Conservation (phyloP, 2,797 vertebrate species). For the Brachymystax lenok region DNA sequence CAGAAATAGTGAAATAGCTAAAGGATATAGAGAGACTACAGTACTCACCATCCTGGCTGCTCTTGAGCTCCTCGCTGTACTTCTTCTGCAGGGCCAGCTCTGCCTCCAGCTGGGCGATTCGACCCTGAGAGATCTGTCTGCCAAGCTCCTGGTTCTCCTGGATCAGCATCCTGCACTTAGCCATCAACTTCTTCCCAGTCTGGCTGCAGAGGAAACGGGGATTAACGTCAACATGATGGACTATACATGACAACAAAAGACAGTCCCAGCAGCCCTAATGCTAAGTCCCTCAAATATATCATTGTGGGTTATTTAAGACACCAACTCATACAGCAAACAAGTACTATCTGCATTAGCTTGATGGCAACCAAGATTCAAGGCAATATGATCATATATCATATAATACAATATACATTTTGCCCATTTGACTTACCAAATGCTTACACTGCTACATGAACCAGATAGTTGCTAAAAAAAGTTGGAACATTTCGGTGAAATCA, state of each 20-base stretch:
- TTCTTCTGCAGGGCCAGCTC: constrained; percentile 93
- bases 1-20: neutral
- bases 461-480: neutral
- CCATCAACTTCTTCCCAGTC: constrained; percentile 95
- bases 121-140: constrained; percentile 90
- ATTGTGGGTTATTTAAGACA: neutral
- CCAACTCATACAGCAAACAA: neutral
- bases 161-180: constrained; percentile 94
- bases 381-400: neutral
- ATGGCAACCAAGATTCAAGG: neutral
- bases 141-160: constrained; percentile 93
- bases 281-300: neutral
- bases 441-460: neutral
- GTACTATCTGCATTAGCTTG: neutral
- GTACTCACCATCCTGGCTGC: constrained; percentile 91
- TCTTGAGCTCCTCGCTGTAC: constrained; percentile 92
- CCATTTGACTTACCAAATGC: neutral
- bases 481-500: neutral
- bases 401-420: neutral
- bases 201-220: constrained; percentile 86
- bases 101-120: constrained; percentile 90
- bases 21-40: constrained; percentile 51
- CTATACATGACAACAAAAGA: neutral
- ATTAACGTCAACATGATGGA: constrained; percentile 46
- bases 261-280: constrained; percentile 15